Percentiles rank a stretch among this genome's conserved stretches.
Evolutionary conservation across 2,797 vertebrate species (phyloP).

Genomic region (Picus viridis): DNA sequence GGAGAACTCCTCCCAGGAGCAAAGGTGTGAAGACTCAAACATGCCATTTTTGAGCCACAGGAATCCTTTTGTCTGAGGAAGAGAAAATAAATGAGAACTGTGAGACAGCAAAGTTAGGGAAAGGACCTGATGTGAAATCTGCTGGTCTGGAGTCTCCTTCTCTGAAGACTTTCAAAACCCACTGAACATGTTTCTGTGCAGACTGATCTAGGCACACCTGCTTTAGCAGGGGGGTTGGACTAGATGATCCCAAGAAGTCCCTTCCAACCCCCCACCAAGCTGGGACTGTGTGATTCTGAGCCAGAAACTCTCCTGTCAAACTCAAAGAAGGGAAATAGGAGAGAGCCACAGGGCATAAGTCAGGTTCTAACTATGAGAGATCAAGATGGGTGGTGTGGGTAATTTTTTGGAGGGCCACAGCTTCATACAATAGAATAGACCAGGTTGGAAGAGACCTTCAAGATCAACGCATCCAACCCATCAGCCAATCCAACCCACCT

Average conservation of each 20-base stretch:
- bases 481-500: too few relatives aligned
- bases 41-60: not conserved
- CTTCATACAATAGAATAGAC: too few relatives aligned
- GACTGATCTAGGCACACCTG: too few relatives aligned
- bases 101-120: not conserved
- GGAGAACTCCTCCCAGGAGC: not conserved
- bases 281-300: not conserved
- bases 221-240: too few relatives aligned
- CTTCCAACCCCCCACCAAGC: too few relatives aligned
- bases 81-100: not conserved
- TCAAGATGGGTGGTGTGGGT: not conserved
- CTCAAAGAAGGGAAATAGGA: not conserved
- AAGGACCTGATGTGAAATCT: not conserved
- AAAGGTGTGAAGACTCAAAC: not conserved
- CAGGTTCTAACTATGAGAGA: not conserved
- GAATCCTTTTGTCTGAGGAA: not conserved
- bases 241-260: too few relatives aligned
- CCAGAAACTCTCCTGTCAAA: not conserved
- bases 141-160: not conserved
- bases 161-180: too few relatives aligned
- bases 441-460: too few relatives aligned
- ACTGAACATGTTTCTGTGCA: too few relatives aligned
- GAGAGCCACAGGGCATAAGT: not conserved
- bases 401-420: not conserved
- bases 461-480: too few relatives aligned